Conservation (phyloP, 2,888 invertebrate species). For the Drosophila colorata region DNA sequence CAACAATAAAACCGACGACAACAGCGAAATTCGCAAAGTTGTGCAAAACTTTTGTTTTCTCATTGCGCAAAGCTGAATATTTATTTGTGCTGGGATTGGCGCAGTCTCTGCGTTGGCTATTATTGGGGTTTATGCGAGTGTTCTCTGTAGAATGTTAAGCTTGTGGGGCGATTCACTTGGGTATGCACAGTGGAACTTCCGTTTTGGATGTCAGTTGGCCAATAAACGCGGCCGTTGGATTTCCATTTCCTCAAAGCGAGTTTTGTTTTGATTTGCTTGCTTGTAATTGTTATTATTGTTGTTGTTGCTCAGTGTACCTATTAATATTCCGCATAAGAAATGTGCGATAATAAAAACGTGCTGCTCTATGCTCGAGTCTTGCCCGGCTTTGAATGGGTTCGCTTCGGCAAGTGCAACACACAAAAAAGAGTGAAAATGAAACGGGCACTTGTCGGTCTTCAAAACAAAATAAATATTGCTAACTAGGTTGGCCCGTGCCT, state of each 20-base stretch:
- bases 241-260: slow-evolving; percentile 56
- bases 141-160: slow-evolving; percentile 36
- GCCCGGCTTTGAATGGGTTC: slow-evolving; percentile 20
- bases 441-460: slow-evolving; percentile 27
- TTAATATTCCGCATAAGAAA: slow-evolving; percentile 67
- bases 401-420: slow-evolving; percentile 38
- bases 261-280: slow-evolving; percentile 14
- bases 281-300: slow-evolving; percentile 28
- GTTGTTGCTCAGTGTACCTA: slow-evolving; percentile 30
- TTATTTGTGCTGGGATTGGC: slow-evolving; percentile 22
- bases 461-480: slow-evolving; percentile 30
- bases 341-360: slow-evolving; percentile 78
- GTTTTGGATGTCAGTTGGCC: slow-evolving; percentile 63
- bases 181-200: slow-evolving; percentile 49
- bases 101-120: slow-evolving; percentile 27
- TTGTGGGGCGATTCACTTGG: slow-evolving; percentile 29
- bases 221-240: slow-evolving; percentile 53
- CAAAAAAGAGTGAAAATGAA: slow-evolving; percentile 56
- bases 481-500: slow-evolving; percentile 72
- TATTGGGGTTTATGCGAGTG: background rate
- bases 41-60: slow-evolving; percentile 27
- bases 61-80: slow-evolving; percentile 41
- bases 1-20: slow-evolving; percentile 47
- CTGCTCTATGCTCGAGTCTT: slow-evolving; percentile 26
- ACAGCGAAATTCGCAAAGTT: slow-evolving; percentile 38